Base-by-base conservation (phyloP, 2,888 invertebrate species). In the Octonoba sinensis region DNA sequence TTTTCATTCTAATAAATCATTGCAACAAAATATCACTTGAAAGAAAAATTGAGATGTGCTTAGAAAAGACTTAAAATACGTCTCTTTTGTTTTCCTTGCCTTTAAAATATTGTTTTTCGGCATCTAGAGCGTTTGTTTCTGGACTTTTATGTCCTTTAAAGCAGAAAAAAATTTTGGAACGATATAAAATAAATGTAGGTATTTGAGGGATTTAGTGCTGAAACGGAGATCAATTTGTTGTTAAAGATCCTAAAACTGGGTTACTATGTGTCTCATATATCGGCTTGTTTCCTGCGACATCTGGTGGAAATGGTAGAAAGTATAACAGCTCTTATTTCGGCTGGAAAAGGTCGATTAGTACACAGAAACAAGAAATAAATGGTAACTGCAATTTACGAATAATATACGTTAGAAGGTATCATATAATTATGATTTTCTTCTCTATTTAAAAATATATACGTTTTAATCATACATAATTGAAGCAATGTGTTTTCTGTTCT, bases 191-290 rank as follows among this genome's bases (percentile, higher is more conserved):
- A 69, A 62, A 59, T 49, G 59, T 44, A 62, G 66, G 69, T 64
- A 77, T 62, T 77, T 69, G 62, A 62, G 56, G 69, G 62, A 77
- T 77, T 77, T 77, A 77, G 76, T 77, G 47, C 70, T 54, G 44
- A 44, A 64, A 64, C 56, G n/a, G 47, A 64, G 76, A 62, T 69
- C 76, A 77, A 77, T 77, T 77, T 77, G 76, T 64, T 77, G 76
- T 77, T 77, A 69, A 77, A 75, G 70, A 70, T 56, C 54, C 76
- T 62, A 60, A 77, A 77, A 77, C 69, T 70, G 56, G 36, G 76
- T 77, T 77, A 46, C 62, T 70, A 70, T 69, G 69, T 56, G 64
- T 20, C n/a, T 16, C n/a, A 36, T 60, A 54, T 59, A 69, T 77
- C 76, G 60, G 56, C 60, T 69, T 27, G 36, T 51, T 54, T 46